Evolutionary conservation across 2,888 invertebrate species (phyloP), one percentile per base, ranked within the genome.

Genomic region (Dicyrtoma fusca): DNA sequence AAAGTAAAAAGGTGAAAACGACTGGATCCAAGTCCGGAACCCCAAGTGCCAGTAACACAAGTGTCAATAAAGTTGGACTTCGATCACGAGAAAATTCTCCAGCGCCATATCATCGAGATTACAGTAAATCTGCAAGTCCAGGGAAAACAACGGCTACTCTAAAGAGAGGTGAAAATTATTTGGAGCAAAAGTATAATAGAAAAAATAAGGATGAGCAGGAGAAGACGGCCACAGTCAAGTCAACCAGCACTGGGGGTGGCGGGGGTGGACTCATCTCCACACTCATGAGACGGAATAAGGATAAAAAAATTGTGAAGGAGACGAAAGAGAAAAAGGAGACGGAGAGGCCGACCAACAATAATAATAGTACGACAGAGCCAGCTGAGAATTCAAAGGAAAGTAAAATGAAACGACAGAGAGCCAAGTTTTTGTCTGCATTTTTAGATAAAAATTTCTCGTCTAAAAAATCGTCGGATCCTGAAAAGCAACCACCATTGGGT

Each of bases 201-300:
- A 64, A 74, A 44, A 63, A 64, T 61, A 70, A 71, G 42, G 57
- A 57, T 34, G 70, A 53, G 45, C 25, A 55, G n/a, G 19, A 6
- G 5, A 51, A 26, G 17, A 19, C 64, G 6, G 5, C 66, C 17
- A 17, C 61, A 34, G n/a, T 19, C 14, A 25, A 21, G 8, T 17
- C 26, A 10, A n/a, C 19, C 11, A 64, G 34, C n/a, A 44, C 65
- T 3, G 42, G 21, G 11, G 51, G 47, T n/a, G 21, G 47, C 14
- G 69, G 68, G n/a, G 68, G 45, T 62, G 74, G 74, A 26, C 25
- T 74, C 13, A 71, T 74, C 51, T 71, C 71, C 34, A 74, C 71
- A 11, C 51, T 74, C 13, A 74, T 74, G 71, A 51, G 74, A 51
- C 19, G 74, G 21, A 74, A 74, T 26, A 71, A 74, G 47, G 74